A percentile compares a stretch with the other conserved stretches of the same genome.
Conservation (phyloP, 35 echinoderm and acorn worm genomes). For the Acanthaster planci region DNA sequence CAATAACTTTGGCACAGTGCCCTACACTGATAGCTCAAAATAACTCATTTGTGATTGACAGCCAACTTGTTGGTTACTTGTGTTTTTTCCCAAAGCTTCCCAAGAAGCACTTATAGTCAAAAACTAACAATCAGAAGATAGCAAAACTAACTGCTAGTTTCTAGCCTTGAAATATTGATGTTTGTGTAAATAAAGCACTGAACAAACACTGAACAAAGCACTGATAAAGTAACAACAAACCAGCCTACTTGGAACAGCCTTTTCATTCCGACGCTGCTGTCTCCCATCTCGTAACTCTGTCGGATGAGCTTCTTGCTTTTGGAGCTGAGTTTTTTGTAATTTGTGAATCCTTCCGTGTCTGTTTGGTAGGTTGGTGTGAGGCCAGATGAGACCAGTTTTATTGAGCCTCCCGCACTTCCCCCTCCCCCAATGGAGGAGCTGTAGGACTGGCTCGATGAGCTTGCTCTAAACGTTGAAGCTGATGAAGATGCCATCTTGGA, state of each 20-base stretch:
- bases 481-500: neutral
- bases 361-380: constrained; percentile 3
- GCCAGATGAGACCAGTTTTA: constrained; percentile 22
- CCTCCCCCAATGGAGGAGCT: neutral
- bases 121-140: too few species aligned
- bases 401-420: neutral
- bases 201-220: too few species aligned
- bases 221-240: constrained; percentile 13
- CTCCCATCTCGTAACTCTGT: constrained; percentile 93
- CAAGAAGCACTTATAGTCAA: too few species aligned
- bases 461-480: neutral
- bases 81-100: too few species aligned
- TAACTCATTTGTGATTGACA: too few species aligned
- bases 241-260: constrained; percentile 94
- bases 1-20: too few species aligned
- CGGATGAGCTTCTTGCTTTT: constrained; percentile 93
- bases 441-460: neutral
- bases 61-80: too few species aligned
- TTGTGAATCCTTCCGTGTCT: constrained; percentile 25
- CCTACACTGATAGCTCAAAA: too few species aligned
- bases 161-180: too few species aligned
- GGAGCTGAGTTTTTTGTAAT: constrained; percentile 85
- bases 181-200: neutral
- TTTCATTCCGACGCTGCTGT: constrained; percentile 71
- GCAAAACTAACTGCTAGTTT: too few species aligned